phyloP scores from a whole-genome alignment of 2,797 vertebrate genomes.

The Arnoldichthys spilopterus region DNA sequence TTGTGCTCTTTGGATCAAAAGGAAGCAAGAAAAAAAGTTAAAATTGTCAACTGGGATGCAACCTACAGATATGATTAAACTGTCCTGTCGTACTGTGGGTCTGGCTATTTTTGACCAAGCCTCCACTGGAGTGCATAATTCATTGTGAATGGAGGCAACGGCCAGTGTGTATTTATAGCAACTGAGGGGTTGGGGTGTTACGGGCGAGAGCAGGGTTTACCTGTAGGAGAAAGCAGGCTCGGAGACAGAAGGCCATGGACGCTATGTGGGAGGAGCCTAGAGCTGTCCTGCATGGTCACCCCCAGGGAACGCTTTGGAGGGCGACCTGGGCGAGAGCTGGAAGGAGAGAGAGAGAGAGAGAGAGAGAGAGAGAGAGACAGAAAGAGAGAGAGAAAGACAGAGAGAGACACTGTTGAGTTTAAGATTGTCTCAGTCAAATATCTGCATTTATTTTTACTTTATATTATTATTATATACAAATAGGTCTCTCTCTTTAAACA shows the following conservation, averaged over 20 bases:
- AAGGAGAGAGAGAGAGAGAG: slow-evolving; percentile 19
- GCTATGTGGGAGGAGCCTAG: slow-evolving; percentile 81
- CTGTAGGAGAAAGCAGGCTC: slow-evolving; percentile 85
- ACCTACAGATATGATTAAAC: slow-evolving; percentile 13
- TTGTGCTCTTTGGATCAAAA: background rate
- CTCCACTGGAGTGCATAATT: slow-evolving; percentile 16
- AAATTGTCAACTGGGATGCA: background rate
- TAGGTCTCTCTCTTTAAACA: too few species aligned
- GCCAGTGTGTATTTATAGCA: background rate
- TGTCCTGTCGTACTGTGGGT: background rate
- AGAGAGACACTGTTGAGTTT: background rate
- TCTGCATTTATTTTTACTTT: background rate
- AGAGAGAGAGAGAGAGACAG: slow-evolving; percentile 38
- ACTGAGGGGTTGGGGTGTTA: background rate
- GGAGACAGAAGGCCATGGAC: slow-evolving; percentile 85
- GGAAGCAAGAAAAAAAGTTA: slow-evolving; percentile 11
- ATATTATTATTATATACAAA: too few species aligned
- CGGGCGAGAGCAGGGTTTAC: slow-evolving; percentile 67
- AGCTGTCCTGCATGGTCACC: slow-evolving; percentile 83
- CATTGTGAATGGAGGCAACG: background rate
- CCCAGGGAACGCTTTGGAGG: slow-evolving; percentile 87
- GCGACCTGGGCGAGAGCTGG: slow-evolving; percentile 85
- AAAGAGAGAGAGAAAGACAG: background rate
- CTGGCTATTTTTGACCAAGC: background rate
- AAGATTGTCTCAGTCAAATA: background rate